These are phyloP conservation scores for Tamandua tetradactyla DNA, from an alignment of 2,797 vertebrate species.

Conservation along the genomic window DNA sequence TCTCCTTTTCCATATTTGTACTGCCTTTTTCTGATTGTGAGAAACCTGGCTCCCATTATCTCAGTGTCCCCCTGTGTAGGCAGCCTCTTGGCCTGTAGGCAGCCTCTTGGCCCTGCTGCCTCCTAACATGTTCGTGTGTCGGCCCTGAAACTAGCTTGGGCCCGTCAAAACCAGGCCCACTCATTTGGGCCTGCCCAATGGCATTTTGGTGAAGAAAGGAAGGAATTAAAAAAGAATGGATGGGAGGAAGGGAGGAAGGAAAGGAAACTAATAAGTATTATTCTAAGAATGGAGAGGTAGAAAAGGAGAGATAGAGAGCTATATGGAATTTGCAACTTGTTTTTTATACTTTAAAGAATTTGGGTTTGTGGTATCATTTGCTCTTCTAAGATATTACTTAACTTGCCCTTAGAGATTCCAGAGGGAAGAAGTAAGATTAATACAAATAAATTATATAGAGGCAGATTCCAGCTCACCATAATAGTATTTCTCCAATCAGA, in stretches of 20 bases:
- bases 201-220: not conserved
- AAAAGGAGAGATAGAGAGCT: not conserved
- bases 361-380: not conserved
- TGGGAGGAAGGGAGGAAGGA: not conserved
- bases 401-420: not conserved
- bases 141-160: not conserved
- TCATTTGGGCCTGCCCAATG: not conserved
- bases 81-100: not conserved
- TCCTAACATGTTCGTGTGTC: not conserved
- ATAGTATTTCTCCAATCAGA: conserved; percentile 19
- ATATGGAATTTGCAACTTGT: not conserved
- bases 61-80: not conserved
- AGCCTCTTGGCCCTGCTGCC: not conserved
- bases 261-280: not conserved
- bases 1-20: not conserved
- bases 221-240: not conserved
- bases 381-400: not conserved
- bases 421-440: not conserved
- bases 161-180: not conserved
- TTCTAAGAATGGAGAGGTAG: not conserved
- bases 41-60: not conserved
- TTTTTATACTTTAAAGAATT: not conserved
- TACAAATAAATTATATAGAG: not conserved
- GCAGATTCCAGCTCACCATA: not conserved
- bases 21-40: not conserved